Percentiles rank a stretch among this genome's conserved stretches.
phyloP scores from a whole-genome alignment of 2,113 vertebrate genomes.

The Sarotherodon lohbergeri region DNA sequence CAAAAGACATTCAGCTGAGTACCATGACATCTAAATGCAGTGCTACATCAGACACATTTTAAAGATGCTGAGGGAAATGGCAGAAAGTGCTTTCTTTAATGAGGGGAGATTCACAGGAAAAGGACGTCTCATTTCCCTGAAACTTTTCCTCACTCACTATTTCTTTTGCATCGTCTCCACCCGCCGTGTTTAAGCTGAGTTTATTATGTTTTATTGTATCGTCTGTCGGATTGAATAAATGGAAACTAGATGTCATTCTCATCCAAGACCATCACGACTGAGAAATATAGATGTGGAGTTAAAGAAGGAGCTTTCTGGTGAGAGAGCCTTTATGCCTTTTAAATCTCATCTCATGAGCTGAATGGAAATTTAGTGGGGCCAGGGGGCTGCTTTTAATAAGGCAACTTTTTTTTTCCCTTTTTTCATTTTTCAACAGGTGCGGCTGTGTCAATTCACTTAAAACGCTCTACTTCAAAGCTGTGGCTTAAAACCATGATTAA shows the following conservation, averaged over 20 bases:
- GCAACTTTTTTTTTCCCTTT: not conserved
- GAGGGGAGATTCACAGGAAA: not conserved
- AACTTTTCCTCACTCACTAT: not conserved
- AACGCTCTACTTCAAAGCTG: conserved; percentile 29
- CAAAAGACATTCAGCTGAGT: not conserved
- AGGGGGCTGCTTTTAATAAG: conserved; percentile 51
- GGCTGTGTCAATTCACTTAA: conserved; percentile 17
- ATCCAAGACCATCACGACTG: conserved; percentile 42
- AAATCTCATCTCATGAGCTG: conserved; percentile 54
- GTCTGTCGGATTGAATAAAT: conserved; percentile 13
- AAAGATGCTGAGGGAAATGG: not conserved
- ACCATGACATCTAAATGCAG: not conserved
- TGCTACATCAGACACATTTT: not conserved
- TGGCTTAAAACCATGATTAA: conserved; percentile 26
- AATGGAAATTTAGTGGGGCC: conserved; percentile 47
- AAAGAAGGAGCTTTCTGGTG: conserved; percentile 45
- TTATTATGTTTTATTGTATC: not conserved
- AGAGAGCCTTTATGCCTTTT: conserved; percentile 46
- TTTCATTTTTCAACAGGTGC: conserved; percentile 16
- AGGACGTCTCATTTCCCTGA: not conserved
- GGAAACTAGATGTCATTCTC: conserved; percentile 19
- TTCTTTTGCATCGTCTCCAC: not conserved
- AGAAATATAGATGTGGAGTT: conserved; percentile 40
- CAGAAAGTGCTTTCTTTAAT: not conserved
- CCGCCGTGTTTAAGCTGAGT: not conserved